Base-by-base conservation (phyloP, 1,140 invertebrate genomes). In the Pinna nobilis region DNA sequence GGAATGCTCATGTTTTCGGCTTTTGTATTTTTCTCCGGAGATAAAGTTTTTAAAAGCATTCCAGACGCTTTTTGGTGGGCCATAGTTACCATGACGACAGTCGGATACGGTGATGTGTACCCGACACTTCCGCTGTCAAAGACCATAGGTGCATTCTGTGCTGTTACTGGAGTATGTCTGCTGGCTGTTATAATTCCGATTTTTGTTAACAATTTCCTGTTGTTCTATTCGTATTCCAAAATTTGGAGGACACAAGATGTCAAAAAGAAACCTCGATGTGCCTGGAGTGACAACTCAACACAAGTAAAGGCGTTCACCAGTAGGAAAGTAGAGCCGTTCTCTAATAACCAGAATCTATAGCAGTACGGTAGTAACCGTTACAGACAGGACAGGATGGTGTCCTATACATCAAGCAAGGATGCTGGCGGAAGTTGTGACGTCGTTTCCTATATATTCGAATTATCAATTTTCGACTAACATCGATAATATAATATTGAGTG, bases 1-100 rank as follows among this genome's bases (percentile, higher is more conserved):
- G 97, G 97, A 85, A 97, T 99, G 84, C 93, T 99, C 84, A 98
- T 99, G 92, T 99, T 99, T 91, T 97, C 96, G 78, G 97, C 95
- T 86, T 92, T 98, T 89, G 96, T 95, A 85, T 79, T 70, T 39
- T 79, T 76, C 44, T 76, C 77, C 4, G 74, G 67, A 2, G 73
- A 75, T 41, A 59, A 49, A 5, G 41, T 35, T 13, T 75, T 75
- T 44, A 39, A 55, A 1, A 75, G 73, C 35, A 98, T 98, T 91
- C 96, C 96, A 6, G 90, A 96, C 70, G 96, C 96, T 11, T 90
- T 98, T 69, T 98, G 96, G 96, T 98, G 97, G 97, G 96, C 96
- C 20, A 90, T 98, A 85, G 96, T 98, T 74, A 98, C 97, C 47
- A 98, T 98, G 96, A 98, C 97, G 74, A 98, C 97, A 0, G 97